Evolutionary conservation across 1,140 invertebrate species (phyloP), one percentile per base, ranked within the genome.

Genomic region (Cydia splendana): DNA sequence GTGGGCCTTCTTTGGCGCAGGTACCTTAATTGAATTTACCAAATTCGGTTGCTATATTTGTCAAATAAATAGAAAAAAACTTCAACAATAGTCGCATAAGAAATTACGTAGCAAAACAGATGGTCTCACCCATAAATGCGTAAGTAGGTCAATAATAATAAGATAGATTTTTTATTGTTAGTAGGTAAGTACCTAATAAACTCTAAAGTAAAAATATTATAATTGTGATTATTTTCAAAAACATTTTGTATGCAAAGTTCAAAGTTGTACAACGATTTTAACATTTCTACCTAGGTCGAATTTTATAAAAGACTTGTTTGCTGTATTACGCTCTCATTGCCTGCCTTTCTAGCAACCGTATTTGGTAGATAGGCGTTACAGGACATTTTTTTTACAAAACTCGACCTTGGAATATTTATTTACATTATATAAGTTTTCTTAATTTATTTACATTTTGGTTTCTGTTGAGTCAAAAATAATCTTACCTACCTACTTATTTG

Each of bases 121-220:
- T 9, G 57, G 57, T n/a, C 57, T 62, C 7, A 4, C 20, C 9
- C 57, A 62, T 57, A 57, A 62, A 62, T 24, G 57, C 20, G 20
- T 62, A 24, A 20, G 7, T 69, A 69, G 30, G 30, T 71, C 15
- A 71, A 42, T 38, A 38, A 71, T 45, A 42, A 71, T 71, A 71
- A 38, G 34, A 12, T 69, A 69, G 65, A 38, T 71, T 71, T 71
- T 71, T 42, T 71, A 38, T 42, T 42, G 28, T 71, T 45, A 71
- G 30, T 15, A n/a, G n/a, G n/a, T n/a, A n/a, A n/a, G n/a, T n/a
- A n/a, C n/a, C n/a, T n/a, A 42, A 71, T 71, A 71, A 71, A 71
- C 30, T 28, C 30, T 38, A 20, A 67, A 67, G 34, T 69, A 69
- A 62, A 24, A 57, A 7, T 57, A 57, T 13, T 62, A 24, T 62